Evolutionary conservation across 2,888 invertebrate species (phyloP), one percentile per base, ranked within the genome.

Genomic region (Drosophila subquinaria): DNA sequence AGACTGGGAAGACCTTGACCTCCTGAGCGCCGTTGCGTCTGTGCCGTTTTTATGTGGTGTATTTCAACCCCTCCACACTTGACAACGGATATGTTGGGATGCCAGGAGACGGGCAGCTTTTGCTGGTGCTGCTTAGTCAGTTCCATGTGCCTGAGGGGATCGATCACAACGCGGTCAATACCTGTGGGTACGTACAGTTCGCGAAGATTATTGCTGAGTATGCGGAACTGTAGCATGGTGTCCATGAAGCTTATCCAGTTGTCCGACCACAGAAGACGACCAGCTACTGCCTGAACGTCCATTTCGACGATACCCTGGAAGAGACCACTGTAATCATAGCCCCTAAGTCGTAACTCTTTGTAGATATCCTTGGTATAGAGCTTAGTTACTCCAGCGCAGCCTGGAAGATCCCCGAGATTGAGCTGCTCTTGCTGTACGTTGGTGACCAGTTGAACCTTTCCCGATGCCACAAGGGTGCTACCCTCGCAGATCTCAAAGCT

Each of bases 191-290:
- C 93, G 91, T 96, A 96, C 15, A 99, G 94, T 89, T 97, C 96
- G 43, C 96, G 94, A 15, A 95, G 95, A 81, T 95, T 94, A 76
- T 95, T 95, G 56, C 96, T 95, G 75, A 98, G 93, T 88, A 98
- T 96, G 48, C 95, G 95, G 91, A 98, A 97, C 93, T 99, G 99
- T 51, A 99, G 94, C 96, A 99, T 97, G 2, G 98, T 98, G 92
- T 99, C 99, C 93, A 99, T 95, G 93, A 96, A 99, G 48, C 98
- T 96, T 60, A 99, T 95, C 98, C 99, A 99, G 93, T 98, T 97
- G 76, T 95, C 95, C 56, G 95, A 94, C 98, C 98, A 99, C 69
- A 94, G 94, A 68, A 99, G 94, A 85, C 95, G 94, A 43, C 98
- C 98, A 75, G 90, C 92, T 0, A 93, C 92, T 48, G 96, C 97